Base-by-base conservation (phyloP, 2,113 vertebrate genomes). In the Xenopus laevis region DNA sequence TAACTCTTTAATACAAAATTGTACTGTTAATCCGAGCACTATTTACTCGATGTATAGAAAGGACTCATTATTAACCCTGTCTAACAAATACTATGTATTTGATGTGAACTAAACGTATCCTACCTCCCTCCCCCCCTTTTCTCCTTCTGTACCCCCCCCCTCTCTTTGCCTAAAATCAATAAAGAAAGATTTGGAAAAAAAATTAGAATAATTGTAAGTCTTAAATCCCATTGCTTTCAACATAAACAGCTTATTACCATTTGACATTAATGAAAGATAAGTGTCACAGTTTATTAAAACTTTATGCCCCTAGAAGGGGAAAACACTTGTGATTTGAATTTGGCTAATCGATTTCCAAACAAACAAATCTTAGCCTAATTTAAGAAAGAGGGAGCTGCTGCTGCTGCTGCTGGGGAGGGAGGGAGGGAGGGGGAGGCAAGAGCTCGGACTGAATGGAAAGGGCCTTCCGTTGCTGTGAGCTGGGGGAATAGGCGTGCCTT, bases 401-500 rank as follows among this genome's bases (percentile, higher is more conserved):
- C 23, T n/a, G 2, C 30, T 33, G 30, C 30, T 33, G 30, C 30
- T 33, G 30, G 30, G 30, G 1, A 58, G 44, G 33, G 2, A 23
- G 23, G 23, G 23, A 27, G 23, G 23, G 23, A 27, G 23, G 63
- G 27, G 4, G 68, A 30, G 15, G 1, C 2, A n/a, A 15, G 18
- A 4, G 9, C 16, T 15, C 18, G n/a, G 13, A 20, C 6, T 27
- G 72, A 30, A 45, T 30, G 62, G 17, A 46, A 45, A 65, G 15
- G 21, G 47, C 65, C 50, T 73, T 78, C 71, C 71, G 64, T 71
- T 64, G 30, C 59, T 63, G 71, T 27, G 23, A 45, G 77, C 71
- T 72, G 52, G 77, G 33, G 64, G 30, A 71, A 66, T 68, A 57
- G 66, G 68, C 17, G 52, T 61, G 64, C 69, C 65, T 64, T 53